A percentile compares a stretch with the other conserved stretches of the same genome.
These are phyloP conservation scores for Erebia aethiops DNA, from an alignment of 2,888 invertebrate genomes.

Conservation along the genomic window DNA sequence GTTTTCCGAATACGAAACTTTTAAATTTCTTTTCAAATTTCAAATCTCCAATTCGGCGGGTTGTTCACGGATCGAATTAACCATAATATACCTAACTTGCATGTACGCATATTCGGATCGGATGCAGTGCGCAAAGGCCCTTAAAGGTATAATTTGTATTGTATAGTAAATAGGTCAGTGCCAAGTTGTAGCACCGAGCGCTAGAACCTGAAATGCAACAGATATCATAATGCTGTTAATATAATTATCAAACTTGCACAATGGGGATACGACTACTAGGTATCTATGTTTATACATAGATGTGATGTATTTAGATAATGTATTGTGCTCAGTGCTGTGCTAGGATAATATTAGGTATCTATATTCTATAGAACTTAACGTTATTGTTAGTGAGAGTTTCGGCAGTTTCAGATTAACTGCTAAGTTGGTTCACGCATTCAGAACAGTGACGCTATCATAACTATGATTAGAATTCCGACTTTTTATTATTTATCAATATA, in stretches of 20 bases:
- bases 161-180: constrained; percentile 50
- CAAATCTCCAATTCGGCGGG: too few relatives aligned
- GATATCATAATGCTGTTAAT: constrained; percentile 34
- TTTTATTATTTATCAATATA: too few relatives aligned
- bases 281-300: constrained; percentile 8
- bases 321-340: constrained; percentile 5
- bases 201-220: constrained; percentile 40
- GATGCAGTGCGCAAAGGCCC: too few relatives aligned
- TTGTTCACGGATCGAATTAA: too few relatives aligned
- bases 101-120: too few relatives aligned
- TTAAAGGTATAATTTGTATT: constrained; percentile 35
- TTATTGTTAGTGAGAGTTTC: neutral
- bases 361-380: neutral
- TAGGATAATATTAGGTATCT: constrained; percentile 2
- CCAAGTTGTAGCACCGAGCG: constrained; percentile 51
- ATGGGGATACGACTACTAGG: constrained; percentile 21
- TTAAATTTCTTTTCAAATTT: too few relatives aligned
- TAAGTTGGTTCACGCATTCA: neutral
- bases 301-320: constrained; percentile 1
- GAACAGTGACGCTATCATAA: too few relatives aligned
- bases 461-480: too few relatives aligned
- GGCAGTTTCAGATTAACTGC: neutral
- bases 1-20: too few relatives aligned
- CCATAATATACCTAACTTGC: too few relatives aligned
- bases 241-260: constrained; percentile 34